These are phyloP conservation scores for Heterodera schachtii DNA, from an alignment of 1,140 invertebrate species.

Conservation along the genomic window DNA sequence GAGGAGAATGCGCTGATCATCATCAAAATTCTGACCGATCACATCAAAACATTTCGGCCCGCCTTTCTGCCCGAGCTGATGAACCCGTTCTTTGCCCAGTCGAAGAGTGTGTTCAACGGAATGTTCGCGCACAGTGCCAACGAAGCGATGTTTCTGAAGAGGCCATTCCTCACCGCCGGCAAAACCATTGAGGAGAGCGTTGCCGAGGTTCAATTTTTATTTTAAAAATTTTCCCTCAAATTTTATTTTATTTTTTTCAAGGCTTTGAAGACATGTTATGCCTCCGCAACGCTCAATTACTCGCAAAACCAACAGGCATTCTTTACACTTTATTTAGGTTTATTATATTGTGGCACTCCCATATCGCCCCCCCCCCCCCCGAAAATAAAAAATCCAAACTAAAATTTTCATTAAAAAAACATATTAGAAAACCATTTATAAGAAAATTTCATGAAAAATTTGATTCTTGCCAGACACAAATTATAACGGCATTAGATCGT, in stretches of 20 bases:
- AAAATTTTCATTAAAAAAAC: too few species aligned
- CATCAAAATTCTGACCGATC: conserved; percentile 47
- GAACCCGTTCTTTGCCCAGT: conserved; percentile 35
- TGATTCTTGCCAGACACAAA: too few species aligned
- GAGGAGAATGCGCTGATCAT: conserved; percentile 51
- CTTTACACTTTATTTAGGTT: not conserved
- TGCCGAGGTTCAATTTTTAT: conserved; percentile 23
- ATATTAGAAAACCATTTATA: too few species aligned
- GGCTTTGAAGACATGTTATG: conserved; percentile 23
- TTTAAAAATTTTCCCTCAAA: not conserved
- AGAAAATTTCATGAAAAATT: too few species aligned
- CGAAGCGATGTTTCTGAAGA: conserved; percentile 37
- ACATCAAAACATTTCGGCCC: conserved; percentile 46
- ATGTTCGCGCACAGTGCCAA: conserved; percentile 36
- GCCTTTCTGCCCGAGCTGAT: conserved; percentile 39
- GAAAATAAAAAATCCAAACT: too few species aligned
- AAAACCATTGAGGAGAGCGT: conserved; percentile 41
- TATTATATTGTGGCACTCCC: not conserved
- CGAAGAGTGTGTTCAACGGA: conserved; percentile 41
- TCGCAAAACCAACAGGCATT: not conserved
- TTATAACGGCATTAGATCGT: too few species aligned
- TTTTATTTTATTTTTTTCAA: not conserved
- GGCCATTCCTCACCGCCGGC: conserved; percentile 19
- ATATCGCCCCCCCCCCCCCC: too few species aligned
- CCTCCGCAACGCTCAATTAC: conserved; percentile 21